Evolutionary conservation across 2,888 invertebrate species (phyloP).

Genomic region (Formica aserva): DNA sequence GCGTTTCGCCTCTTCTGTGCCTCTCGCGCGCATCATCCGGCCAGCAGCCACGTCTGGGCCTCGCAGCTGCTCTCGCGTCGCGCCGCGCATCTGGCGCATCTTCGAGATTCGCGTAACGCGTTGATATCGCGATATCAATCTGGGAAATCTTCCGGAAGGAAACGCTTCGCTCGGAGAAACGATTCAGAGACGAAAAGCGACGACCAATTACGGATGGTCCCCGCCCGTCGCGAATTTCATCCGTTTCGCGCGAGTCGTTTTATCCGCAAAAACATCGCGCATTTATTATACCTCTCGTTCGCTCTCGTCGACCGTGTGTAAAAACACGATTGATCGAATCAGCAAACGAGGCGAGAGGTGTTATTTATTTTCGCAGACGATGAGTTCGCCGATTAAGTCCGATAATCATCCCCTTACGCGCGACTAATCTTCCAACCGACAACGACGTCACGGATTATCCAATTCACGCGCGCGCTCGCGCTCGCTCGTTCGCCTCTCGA

Average conservation of each 20-base stretch:
- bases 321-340: slow-evolving; percentile 57
- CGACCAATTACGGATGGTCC: slow-evolving; percentile 8
- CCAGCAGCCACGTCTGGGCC: background rate
- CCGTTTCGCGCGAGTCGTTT: slow-evolving; percentile 42
- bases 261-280: slow-evolving; percentile 59
- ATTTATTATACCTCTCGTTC: slow-evolving; percentile 47
- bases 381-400: slow-evolving; percentile 58
- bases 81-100: slow-evolving; percentile 64
- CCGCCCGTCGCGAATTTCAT: slow-evolving; percentile 53
- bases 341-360: slow-evolving; percentile 19
- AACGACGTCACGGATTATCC: slow-evolving; percentile 33
- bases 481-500: slow-evolving; percentile 41
- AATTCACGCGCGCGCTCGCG: slow-evolving; percentile 31
- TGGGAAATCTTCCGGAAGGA: background rate
- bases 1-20: slow-evolving; percentile 65
- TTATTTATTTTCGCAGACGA: slow-evolving; percentile 65
- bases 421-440: slow-evolving; percentile 55
- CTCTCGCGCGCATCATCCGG: slow-evolving; percentile 53
- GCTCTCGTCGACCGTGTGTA: slow-evolving; percentile 11
- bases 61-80: slow-evolving; percentile 62
- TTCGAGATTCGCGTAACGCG: slow-evolving; percentile 64
- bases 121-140: slow-evolving; percentile 27
- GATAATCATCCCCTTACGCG: slow-evolving; percentile 55
- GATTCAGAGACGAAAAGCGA: slow-evolving; percentile 10
- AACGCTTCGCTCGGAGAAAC: background rate